Evolutionary conservation across 2,888 invertebrate species (phyloP), one percentile per base, ranked within the genome.

Genomic region (Callyntrura guangdongensis): DNA sequence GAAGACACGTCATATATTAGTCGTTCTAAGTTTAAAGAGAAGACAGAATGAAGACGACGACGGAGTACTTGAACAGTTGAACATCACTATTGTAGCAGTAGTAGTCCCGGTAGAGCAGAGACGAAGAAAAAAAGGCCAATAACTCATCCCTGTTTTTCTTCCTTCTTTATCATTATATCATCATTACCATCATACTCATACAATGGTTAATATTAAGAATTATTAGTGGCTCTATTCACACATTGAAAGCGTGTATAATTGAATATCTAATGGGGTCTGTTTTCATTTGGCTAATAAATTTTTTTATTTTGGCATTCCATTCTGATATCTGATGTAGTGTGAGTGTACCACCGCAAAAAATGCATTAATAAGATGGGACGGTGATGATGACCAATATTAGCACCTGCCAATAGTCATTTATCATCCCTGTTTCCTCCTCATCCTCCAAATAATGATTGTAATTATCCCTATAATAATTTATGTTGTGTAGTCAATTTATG

Each of bases 71-170:
- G n/a, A n/a, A n/a, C n/a, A n/a, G 3, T 56, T 56, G 17, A 36
- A 2, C 9, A 17, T 17, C n/a, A 22, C 64, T 2, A 17, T 64
- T 64, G 17, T 64, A 17, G 17, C 9, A 22, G 64, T n/a, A 9
- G 20, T 11, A 17, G n/a, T 9, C 64, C 17, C 12, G 17, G 20
- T 4, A 64, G 11, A 64, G 20, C 11, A 72, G 25, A 36, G 77
- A n/a, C 6, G 53, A n/a, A 53, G 20, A 59, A 64, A 53, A 81
- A 25, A 72, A 88, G 56, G 82, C 56, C 79, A 67, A 88, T 88
- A 82, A 88, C 69, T 88, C 82, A 88, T 82, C 14, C 49, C 82
- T 36, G 36, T 82, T 20, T 56, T 82, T 69, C 87, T 88, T 88
- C 82, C 64, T 87, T 79, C 59, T 69, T 84, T 36, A 36, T 36